Evolutionary conservation across 2,888 invertebrate species (phyloP).

Genomic region (Apantesis nais): DNA sequence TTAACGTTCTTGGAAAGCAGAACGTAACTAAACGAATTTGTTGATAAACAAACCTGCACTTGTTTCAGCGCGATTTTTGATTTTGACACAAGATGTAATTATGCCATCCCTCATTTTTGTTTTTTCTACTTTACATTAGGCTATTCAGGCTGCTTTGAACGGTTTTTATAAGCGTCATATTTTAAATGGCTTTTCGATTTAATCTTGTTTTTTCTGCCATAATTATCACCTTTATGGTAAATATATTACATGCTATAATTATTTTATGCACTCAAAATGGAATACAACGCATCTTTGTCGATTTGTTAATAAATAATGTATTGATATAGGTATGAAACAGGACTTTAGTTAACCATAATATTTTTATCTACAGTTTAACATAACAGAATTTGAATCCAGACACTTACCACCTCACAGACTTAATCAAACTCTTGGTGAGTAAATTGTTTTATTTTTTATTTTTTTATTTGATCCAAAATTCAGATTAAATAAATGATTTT

Average conservation of each 20-base stretch:
- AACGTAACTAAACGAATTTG: constrained; percentile 10
- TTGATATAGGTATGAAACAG: neutral
- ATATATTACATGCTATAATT: constrained; percentile 5
- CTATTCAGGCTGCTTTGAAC: neutral
- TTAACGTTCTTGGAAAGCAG: neutral
- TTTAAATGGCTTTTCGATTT: constrained; percentile 25
- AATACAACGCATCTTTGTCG: neutral
- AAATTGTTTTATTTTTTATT: neutral
- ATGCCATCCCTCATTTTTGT: constrained; percentile 14
- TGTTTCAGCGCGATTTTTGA: constrained; percentile 15
- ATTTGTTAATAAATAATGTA: constrained; percentile 1
- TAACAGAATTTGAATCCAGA: constrained; percentile 38
- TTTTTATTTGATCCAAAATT: too few relatives aligned
- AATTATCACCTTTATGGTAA: constrained; percentile 27
- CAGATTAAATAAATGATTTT: neutral
- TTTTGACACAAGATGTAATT: constrained; percentile 1
- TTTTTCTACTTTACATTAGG: constrained; percentile 9
- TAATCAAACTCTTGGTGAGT: constrained; percentile 17
- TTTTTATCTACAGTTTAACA: constrained; percentile 29
- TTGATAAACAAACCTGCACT: constrained; percentile 10
- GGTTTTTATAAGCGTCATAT: constrained; percentile 5
- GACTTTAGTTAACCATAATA: neutral
- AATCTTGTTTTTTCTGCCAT: constrained; percentile 25
- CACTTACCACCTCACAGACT: constrained; percentile 7
- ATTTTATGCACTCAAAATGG: neutral